These are phyloP conservation scores for Glyptemys insculpta DNA, from an alignment of 2,797 vertebrate species.

Conservation along the genomic window DNA sequence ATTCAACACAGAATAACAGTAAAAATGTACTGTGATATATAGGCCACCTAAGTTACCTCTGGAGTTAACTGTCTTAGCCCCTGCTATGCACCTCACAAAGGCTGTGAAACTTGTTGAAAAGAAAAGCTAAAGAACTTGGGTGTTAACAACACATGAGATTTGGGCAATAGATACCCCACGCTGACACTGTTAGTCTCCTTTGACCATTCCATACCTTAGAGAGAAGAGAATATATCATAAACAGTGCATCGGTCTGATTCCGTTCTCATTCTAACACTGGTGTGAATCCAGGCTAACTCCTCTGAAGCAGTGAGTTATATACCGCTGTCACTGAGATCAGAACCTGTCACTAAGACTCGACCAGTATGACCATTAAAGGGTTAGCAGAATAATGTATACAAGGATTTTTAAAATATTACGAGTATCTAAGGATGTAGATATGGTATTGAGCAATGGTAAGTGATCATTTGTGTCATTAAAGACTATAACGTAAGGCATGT, in stretches of 20 bases:
- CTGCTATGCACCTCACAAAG: not conserved
- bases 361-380: not conserved
- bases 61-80: not conserved
- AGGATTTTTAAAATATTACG: not conserved
- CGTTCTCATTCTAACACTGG: not conserved
- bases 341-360: not conserved
- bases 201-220: no score
- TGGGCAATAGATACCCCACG: not conserved
- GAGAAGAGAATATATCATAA: not conserved
- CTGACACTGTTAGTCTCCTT: not conserved
- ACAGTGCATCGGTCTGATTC: not conserved
- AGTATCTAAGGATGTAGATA: not conserved
- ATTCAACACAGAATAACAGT: not conserved
- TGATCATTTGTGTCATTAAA: not conserved
- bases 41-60: not conserved
- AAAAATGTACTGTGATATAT: not conserved
- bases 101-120: not conserved
- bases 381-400: not conserved
- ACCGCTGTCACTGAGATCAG: not conserved
- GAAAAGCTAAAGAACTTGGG: not conserved
- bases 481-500: not conserved
- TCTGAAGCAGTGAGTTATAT: not conserved
- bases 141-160: not conserved
- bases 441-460: not conserved
- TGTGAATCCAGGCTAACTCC: not conserved